phyloP scores from a whole-genome alignment of 2,113 vertebrate genomes.

The Chaetodon trifascialis region DNA sequence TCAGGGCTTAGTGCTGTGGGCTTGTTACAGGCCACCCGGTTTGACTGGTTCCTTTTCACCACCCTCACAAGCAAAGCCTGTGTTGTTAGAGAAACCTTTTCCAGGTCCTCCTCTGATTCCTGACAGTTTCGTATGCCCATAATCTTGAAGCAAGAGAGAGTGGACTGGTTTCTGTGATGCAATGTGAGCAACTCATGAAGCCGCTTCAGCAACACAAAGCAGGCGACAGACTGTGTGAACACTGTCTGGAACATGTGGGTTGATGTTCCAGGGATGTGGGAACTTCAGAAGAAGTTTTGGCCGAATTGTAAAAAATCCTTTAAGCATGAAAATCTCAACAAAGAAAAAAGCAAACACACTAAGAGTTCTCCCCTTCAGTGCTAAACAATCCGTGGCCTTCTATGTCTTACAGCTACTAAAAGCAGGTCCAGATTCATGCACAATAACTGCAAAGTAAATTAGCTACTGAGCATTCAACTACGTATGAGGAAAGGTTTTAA shows the following conservation, averaged over 20 bases:
- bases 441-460: background rate
- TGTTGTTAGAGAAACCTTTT: background rate
- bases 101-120: background rate
- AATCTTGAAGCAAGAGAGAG: background rate
- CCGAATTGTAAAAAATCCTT: background rate
- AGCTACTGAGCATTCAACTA: background rate
- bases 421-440: background rate
- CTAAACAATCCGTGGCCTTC: background rate
- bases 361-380: background rate
- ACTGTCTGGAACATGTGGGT: background rate
- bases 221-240: background rate
- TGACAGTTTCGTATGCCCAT: background rate
- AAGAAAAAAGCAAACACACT: constrained; percentile 4
- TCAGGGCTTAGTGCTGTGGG: constrained; percentile 25
- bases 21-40: constrained; percentile 18
- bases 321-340: background rate
- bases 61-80: constrained; percentile 16
- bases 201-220: background rate
- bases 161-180: background rate
- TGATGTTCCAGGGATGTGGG: background rate
- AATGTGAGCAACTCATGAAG: background rate
- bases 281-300: background rate
- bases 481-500: background rate
- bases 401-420: background rate
- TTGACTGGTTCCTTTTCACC: constrained; percentile 25